These are phyloP conservation scores for Cetoscarus ocellatus DNA, from an alignment of 2,797 vertebrate species.

Conservation along the genomic window DNA sequence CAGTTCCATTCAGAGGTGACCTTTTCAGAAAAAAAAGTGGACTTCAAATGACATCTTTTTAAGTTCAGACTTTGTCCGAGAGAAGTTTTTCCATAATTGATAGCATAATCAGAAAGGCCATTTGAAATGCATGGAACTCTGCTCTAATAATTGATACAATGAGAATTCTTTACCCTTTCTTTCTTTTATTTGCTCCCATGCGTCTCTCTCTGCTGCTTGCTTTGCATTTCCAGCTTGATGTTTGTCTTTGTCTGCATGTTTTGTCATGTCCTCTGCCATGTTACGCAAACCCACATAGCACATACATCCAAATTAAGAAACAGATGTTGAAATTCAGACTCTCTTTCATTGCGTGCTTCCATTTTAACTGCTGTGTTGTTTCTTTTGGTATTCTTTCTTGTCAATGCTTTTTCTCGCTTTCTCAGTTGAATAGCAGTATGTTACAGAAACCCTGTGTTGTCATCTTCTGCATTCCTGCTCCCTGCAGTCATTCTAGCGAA, in stretches of 20 bases:
- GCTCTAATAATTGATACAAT: constrained; percentile 19
- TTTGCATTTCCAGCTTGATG: constrained; percentile 28
- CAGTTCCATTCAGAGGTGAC: constrained; percentile 56
- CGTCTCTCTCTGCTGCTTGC: constrained; percentile 27
- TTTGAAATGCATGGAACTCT: constrained; percentile 56
- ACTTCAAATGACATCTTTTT: constrained; percentile 51
- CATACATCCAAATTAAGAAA: constrained; percentile 34
- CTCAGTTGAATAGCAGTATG: constrained; percentile 29
- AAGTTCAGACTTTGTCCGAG: constrained; percentile 33
- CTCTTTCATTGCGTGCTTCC: constrained; percentile 27
- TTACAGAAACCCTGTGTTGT: constrained; percentile 28
- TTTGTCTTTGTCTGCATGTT: constrained; percentile 56
- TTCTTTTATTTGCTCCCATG: constrained; percentile 31
- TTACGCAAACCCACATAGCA: constrained; percentile 32
- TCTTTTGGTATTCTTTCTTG: constrained; percentile 2
- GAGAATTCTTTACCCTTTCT: constrained; percentile 23
- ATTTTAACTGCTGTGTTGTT: constrained; percentile 24
- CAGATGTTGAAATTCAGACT: constrained; percentile 17
- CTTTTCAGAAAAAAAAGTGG: constrained; percentile 43
- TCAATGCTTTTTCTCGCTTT: constrained; percentile 31
- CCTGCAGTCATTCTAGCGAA: constrained; percentile 19
- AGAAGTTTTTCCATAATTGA: constrained; percentile 37
- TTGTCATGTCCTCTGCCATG: constrained; percentile 46
- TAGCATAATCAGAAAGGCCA: constrained; percentile 31
- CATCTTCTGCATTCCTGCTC: constrained; percentile 45